Evolutionary conservation across 2,113 vertebrate genomes (phyloP).

Genomic region (Thamnaconus septentrionalis): DNA sequence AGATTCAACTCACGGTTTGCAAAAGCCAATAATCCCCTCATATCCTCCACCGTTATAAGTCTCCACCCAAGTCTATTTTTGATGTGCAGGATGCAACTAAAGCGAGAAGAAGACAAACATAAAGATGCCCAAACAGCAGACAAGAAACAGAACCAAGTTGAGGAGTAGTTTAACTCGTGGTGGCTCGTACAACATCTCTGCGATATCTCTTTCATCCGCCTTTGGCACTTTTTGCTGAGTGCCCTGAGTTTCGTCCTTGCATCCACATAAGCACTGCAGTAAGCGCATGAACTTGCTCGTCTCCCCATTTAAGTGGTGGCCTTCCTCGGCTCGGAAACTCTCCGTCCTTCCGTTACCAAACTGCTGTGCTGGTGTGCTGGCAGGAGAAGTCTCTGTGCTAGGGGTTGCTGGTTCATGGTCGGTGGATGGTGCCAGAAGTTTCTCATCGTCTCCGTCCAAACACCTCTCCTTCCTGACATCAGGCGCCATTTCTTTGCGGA

Average conservation of each 20-base stretch:
- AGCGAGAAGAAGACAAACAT: constrained; percentile 98
- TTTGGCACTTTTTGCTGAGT: constrained; percentile 69
- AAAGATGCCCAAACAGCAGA: constrained; percentile 90
- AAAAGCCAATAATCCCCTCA: constrained; percentile 19
- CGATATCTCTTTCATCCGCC: constrained; percentile 81
- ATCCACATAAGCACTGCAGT: constrained; percentile 88
- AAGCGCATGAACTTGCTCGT: constrained; percentile 72
- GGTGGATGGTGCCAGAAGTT: constrained; percentile 83
- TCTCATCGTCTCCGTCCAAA: constrained; percentile 82
- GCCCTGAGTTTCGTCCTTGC: constrained; percentile 73
- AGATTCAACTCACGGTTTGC: constrained; percentile 32
- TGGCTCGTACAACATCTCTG: constrained; percentile 91
- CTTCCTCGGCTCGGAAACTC: constrained; percentile 74
- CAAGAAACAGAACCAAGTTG: constrained; percentile 83
- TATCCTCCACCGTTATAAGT: constrained; percentile 4
- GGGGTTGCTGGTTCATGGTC: constrained; percentile 75
- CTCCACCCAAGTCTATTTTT: constrained; percentile 19
- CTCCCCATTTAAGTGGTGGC: constrained; percentile 52
- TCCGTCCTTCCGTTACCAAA: constrained; percentile 80
- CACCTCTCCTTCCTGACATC: constrained; percentile 83
- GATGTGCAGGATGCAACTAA: constrained; percentile 60
- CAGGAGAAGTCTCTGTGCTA: constrained; percentile 84
- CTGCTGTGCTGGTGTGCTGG: constrained; percentile 82
- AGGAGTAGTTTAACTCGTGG: constrained; percentile 86
- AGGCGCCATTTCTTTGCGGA: constrained; percentile 78